Conservation (phyloP, 1,140 invertebrate species). For the Drosophila punjabiensis region DNA sequence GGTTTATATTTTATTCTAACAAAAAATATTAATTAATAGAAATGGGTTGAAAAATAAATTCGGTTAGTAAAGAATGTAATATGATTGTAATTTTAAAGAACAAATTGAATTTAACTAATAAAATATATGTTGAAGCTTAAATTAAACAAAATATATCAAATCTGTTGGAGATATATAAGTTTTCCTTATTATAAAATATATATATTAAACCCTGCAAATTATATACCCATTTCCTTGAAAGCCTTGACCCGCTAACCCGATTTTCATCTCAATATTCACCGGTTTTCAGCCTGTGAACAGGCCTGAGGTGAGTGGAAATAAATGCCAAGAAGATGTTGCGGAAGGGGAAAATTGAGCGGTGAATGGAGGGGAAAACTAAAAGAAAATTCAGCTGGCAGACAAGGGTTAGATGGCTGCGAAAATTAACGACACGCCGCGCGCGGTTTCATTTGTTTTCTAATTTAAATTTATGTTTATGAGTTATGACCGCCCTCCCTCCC, state of each 20-base stretch:
- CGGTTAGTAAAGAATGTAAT: background rate
- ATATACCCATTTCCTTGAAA: background rate
- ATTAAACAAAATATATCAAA: background rate
- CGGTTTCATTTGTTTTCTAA: slow-evolving; percentile 82
- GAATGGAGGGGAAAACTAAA: background rate
- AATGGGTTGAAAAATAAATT: background rate
- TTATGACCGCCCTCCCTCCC: slow-evolving; percentile 50
- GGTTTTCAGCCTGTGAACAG: background rate
- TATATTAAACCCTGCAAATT: background rate
- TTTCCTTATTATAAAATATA: background rate
- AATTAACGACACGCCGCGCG: slow-evolving; percentile 64
- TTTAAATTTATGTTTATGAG: slow-evolving; percentile 84
- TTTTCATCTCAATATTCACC: slow-evolving; percentile 20
- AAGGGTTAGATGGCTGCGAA: slow-evolving; percentile 37
- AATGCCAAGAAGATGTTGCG: background rate
- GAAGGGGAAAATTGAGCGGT: slow-evolving; percentile 1
- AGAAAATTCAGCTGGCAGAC: slow-evolving; percentile 12
- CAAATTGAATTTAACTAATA: background rate
- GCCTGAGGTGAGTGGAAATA: slow-evolving; percentile 6
- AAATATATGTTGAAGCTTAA: background rate
- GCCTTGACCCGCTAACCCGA: slow-evolving; percentile 30
- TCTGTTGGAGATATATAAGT: background rate
- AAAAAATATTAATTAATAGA: no score
- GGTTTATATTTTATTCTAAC: no score
- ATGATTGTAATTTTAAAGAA: no score